Evolutionary conservation across 53 echinoderm and acorn worm genomes (phyloP), one percentile per base, ranked within the genome.

Genomic region (Echinarachnius parma): DNA sequence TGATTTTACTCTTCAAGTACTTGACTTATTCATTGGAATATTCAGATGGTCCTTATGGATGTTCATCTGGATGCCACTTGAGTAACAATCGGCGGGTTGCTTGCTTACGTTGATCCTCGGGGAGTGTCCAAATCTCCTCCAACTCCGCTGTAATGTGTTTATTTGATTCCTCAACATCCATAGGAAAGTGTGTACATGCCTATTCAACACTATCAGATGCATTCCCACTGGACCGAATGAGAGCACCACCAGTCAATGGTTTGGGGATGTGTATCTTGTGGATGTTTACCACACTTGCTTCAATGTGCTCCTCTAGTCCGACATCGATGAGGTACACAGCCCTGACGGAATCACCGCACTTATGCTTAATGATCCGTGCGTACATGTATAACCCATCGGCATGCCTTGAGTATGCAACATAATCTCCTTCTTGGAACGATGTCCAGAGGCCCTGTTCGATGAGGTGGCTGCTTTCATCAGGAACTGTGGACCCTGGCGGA

Each of bases 391-490:
- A 46, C 20, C 75, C 79, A 7, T 23, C 52, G 25, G 59, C 71
- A 9, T 39, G 60, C 11, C 16, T 23, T 23, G 58, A 68, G 60
- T 87, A 87, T 0, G 65, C 94, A 16, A 90, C 84, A 24, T 69
- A 74, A 24, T 94, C 94, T 0, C 64, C 79, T 31, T 36, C 18
- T 20, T 39, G n/a, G 64, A 87, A 90, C 2, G 47, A 67, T 48
- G 83, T 79, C 78, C 64, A 80, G 18, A 76, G 77, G 34, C 90
- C 84, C 25, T 87, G 81, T 50, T 87, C 78, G 8, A 94, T 63
- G 30, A 90, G 87, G 16, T 83, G 84, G 16, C 45, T 49, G 27
- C 75, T 58, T 39, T 89, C 78, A 9, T 55, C 30, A 47, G 81
- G 89, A 54, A 94, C 60, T 5, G 33, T 60, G 18, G 63, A 54